phyloP scores from a whole-genome alignment of 1,140 invertebrate species.

The Cyrtorhinus lividipennis region DNA sequence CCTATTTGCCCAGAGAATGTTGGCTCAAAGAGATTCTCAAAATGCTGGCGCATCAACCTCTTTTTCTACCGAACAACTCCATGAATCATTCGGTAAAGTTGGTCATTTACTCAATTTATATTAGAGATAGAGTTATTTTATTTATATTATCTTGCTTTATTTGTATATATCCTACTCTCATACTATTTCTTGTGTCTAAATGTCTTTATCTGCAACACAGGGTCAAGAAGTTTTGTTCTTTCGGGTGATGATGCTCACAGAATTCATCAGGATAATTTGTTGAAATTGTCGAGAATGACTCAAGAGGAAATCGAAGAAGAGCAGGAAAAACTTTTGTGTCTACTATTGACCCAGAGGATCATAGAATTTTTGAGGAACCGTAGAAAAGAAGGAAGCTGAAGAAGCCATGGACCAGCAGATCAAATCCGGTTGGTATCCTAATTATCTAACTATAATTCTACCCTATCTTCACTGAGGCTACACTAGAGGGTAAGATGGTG shows the following conservation, averaged over 20 bases:
- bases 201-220: no score
- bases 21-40: conserved; percentile 8
- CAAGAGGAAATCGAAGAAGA: conserved; percentile 60
- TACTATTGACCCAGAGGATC: conserved; percentile 48
- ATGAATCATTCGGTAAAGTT: not conserved
- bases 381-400: conserved; percentile 29
- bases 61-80: not conserved
- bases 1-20: conserved; percentile 25
- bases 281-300: conserved; percentile 50
- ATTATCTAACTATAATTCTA: no score
- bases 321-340: conserved; percentile 45
- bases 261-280: conserved; percentile 61
- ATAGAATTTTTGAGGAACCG: conserved; percentile 48
- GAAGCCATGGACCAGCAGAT: conserved; percentile 1
- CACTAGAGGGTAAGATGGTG: no score
- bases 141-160: no score
- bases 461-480: no score
- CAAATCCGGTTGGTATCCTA: no score
- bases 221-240: conserved; percentile 37
- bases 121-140: no score
- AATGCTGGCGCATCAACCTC: not conserved
- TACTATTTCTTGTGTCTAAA: no score
- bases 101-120: no score
- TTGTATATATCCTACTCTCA: no score
- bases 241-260: conserved; percentile 36